Evolutionary conservation across 2,113 vertebrate genomes (phyloP).

Genomic region (Python bivittatus): DNA sequence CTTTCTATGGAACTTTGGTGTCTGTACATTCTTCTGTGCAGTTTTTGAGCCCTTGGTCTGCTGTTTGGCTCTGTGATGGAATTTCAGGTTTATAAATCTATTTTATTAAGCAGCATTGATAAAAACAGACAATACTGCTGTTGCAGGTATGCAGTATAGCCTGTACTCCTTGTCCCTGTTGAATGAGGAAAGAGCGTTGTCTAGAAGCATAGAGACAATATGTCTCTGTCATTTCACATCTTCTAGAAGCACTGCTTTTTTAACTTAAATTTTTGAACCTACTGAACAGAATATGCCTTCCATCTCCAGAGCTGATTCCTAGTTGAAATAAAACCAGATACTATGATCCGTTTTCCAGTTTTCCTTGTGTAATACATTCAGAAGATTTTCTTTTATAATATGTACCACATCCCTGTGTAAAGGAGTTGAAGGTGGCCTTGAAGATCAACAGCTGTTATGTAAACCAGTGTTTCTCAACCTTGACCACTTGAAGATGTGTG

Average conservation of each 20-base stretch:
- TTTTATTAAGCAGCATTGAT: background rate
- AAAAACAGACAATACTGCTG: background rate
- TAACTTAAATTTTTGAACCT: no score
- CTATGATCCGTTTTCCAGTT: background rate
- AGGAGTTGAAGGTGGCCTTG: no score
- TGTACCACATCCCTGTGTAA: no score
- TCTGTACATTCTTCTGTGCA: constrained; percentile 3
- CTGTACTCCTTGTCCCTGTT: background rate
- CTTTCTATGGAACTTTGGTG: background rate
- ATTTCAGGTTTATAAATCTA: background rate
- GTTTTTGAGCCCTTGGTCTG: background rate
- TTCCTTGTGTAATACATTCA: background rate
- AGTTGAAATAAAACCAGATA: background rate
- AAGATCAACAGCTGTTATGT: no score
- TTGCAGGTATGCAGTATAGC: background rate
- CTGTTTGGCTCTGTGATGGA: background rate
- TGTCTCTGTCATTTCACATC: background rate
- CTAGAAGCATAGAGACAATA: background rate
- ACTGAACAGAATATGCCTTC: background rate
- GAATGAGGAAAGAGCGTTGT: background rate
- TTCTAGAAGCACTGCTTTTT: no score
- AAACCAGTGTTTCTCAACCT: no score
- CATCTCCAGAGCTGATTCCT: background rate
- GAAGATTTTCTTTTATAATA: no score
- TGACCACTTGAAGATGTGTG: background rate